These are phyloP conservation scores for Acanthosepion esculentum DNA, from an alignment of 2,888 invertebrate genomes.

Conservation along the genomic window DNA sequence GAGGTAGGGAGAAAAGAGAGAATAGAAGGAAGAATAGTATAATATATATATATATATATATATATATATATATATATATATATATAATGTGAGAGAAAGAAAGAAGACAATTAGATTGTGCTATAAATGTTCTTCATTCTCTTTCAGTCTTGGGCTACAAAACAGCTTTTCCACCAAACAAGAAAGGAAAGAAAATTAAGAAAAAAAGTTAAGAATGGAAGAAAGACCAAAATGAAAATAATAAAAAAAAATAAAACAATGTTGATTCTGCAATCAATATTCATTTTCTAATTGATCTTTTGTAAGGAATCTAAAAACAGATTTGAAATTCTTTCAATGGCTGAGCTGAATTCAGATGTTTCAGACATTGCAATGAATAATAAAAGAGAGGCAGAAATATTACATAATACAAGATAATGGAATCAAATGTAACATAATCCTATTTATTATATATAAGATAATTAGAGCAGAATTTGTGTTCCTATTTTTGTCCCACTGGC, in stretches of 20 bases:
- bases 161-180: neutral
- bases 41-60: too few relatives aligned
- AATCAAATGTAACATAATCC: conserved; percentile 23
- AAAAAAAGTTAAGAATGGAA: neutral
- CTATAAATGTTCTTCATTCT: neutral
- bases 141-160: neutral
- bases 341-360: neutral
- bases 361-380: conserved; percentile 23
- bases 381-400: neutral
- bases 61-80: too few relatives aligned
- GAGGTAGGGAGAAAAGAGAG: too few relatives aligned
- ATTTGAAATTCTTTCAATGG: conserved; percentile 5
- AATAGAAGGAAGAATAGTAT: too few relatives aligned
- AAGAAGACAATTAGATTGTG: neutral
- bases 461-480: neutral
- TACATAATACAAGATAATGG: conserved; percentile 2
- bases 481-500: neutral
- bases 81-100: neutral
- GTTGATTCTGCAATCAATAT: neutral
- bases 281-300: conserved; percentile 22
- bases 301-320: conserved; percentile 33
- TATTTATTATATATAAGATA: neutral
- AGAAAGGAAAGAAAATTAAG: neutral
- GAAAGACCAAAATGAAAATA: neutral
- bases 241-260: neutral